A percentile compares a stretch with the other conserved stretches of the same genome.
phyloP scores from a whole-genome alignment of 2,113 vertebrate species.

The Spilogale gracilis region DNA sequence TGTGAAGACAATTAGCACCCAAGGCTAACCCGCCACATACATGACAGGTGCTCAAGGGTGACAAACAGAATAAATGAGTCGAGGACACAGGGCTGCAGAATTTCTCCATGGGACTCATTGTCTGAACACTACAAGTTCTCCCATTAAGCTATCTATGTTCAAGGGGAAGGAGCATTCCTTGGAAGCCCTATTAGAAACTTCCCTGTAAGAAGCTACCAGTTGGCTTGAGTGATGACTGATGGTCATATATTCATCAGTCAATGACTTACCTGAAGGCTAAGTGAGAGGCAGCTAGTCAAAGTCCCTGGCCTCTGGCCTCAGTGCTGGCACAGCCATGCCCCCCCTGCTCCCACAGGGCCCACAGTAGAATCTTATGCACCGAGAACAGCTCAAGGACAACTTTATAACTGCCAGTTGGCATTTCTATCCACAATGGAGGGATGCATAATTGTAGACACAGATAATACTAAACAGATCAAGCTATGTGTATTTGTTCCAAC shows the following conservation, averaged over 20 bases:
- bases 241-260: background rate
- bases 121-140: background rate
- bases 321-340: background rate
- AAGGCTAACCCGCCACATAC: background rate
- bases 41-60: background rate
- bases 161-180: background rate
- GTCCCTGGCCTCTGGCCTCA: background rate
- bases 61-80: background rate
- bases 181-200: background rate
- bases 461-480: background rate
- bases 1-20: background rate
- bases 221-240: background rate
- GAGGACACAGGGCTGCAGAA: background rate
- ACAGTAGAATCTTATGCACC: background rate
- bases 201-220: background rate
- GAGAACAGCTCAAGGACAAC: conserved; percentile 62
- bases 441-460: conserved; percentile 28
- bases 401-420: background rate
- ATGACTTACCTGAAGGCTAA: background rate
- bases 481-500: background rate
- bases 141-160: background rate
- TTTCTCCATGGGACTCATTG: background rate
- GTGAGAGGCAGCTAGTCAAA: conserved; percentile 37
- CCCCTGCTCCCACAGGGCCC: background rate
- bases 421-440: conserved; percentile 55